phyloP scores from a whole-genome alignment of 2,113 vertebrate species.

The Irena cyanogastra region DNA sequence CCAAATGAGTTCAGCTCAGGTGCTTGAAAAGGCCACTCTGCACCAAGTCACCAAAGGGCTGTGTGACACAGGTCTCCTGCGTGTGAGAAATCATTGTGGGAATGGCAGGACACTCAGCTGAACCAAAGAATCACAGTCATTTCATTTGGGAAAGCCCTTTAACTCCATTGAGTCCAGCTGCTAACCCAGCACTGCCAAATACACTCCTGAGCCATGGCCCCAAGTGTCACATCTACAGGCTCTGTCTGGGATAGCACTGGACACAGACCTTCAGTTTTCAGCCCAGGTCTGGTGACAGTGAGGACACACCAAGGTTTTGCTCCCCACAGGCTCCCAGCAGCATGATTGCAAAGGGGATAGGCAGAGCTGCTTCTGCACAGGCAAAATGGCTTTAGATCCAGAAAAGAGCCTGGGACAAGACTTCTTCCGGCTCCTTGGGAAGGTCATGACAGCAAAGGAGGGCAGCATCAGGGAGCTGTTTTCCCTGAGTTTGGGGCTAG shows the following conservation, averaged over 20 bases:
- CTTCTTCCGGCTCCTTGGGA: background rate
- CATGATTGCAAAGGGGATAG: background rate
- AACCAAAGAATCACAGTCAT: background rate
- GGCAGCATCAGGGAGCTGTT: background rate
- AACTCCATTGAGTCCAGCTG: rapidly evolving
- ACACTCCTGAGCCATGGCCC: background rate
- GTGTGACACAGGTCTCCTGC: background rate
- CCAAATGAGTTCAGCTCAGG: background rate
- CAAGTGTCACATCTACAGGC: background rate
- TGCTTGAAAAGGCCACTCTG: rapidly evolving
- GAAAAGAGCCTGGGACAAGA: background rate
- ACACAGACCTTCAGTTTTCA: background rate
- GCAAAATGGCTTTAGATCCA: background rate
- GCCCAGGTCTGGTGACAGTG: background rate
- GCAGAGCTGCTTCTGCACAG: background rate
- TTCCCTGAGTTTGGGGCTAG: background rate
- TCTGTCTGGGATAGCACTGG: background rate
- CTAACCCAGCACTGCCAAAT: background rate
- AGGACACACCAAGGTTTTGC: background rate
- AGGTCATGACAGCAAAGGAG: background rate
- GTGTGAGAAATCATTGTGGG: rapidly evolving
- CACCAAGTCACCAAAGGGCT: background rate
- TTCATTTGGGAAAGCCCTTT: background rate
- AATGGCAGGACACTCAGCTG: background rate
- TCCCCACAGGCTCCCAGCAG: background rate